phyloP scores from a whole-genome alignment of 2,113 vertebrate species.

The Corythaeola cristata region DNA sequence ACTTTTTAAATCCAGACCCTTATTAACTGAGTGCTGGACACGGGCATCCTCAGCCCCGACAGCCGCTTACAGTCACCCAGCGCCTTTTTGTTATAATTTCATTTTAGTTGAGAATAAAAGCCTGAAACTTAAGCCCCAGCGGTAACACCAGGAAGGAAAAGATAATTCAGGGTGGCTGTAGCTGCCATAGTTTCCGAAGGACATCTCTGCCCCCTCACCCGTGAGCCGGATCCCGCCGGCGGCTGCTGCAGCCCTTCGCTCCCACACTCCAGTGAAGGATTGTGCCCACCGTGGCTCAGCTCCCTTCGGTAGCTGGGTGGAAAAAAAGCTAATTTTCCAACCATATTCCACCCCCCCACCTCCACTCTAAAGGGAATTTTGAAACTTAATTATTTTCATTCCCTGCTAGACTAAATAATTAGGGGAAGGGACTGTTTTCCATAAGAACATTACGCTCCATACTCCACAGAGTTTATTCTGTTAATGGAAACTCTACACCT shows the following conservation, averaged over 20 bases:
- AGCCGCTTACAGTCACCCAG: not conserved
- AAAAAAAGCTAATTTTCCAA: not conserved
- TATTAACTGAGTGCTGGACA: not conserved
- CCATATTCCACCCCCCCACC: not conserved
- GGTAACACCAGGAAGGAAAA: not conserved
- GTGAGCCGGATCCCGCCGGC: accelerated
- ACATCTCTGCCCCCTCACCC: not conserved
- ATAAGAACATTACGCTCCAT: constrained; percentile 43
- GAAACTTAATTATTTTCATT: constrained; percentile 72
- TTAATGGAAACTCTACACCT: constrained; percentile 67
- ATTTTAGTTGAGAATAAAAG: not conserved
- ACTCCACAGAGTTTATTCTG: constrained; percentile 36
- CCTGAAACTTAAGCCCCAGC: not conserved
- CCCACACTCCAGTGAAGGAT: not conserved
- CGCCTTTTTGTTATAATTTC: not conserved
- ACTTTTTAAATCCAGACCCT: too few species aligned
- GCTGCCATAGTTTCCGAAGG: not conserved
- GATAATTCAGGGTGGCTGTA: not conserved
- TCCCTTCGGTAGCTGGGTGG: constrained; percentile 16
- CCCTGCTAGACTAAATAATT: constrained; percentile 74
- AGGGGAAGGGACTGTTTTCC: constrained; percentile 66
- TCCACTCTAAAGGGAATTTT: constrained; percentile 35
- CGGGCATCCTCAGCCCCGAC: not conserved
- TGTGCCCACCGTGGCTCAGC: not conserved
- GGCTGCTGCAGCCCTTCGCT: not conserved